Base-by-base conservation (phyloP, 2,888 invertebrate genomes). In the Auanema freiburgensis region DNA sequence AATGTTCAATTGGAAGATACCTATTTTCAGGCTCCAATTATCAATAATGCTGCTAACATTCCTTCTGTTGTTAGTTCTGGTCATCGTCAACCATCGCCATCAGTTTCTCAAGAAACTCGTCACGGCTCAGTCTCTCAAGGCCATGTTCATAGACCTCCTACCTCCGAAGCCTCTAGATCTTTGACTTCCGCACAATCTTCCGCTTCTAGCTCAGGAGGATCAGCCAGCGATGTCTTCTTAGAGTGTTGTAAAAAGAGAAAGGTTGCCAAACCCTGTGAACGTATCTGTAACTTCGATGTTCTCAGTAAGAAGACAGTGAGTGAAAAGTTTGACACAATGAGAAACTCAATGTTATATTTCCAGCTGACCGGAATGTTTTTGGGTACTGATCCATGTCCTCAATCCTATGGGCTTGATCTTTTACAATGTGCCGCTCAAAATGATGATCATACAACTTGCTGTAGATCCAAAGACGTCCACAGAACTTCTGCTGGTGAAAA, bases 371-470 rank as follows among this genome's bases (percentile, higher is more conserved):
- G 72, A 44, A 81, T 80, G 80, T 80, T 81, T 71, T 67, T 81
- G 24, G 81, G 81, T 16, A 76, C 80, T 11, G 81, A 81, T 65
- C 72, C 79, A 16, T 81, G 81, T 49, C 81, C 81, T 12, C 81
- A 80, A 64, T 57, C 64, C 16, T 57, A 74, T 55, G 81, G 81
- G 0, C 64, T 74, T 43, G 78, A 77, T 52, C 65, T 81, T 54
- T 73, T 81, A 58, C 63, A 75, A 44, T 81, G 81, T 49, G 81
- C 81, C 18, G 81, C 81, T 10, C 77, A 80, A 40, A 74, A 67
- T 25, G 63, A 67, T n/a, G 79, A 80, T 57, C 79, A 80, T 64
- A 78, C 77, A 0, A 50, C 66, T 42, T 80, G 80, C 62, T 80
- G 79, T 59, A 60, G 68, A n/a, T 70, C 71, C n/a, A 67, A 51